Conservation (phyloP, 2,113 vertebrate species). For the Grantiella picta region DNA sequence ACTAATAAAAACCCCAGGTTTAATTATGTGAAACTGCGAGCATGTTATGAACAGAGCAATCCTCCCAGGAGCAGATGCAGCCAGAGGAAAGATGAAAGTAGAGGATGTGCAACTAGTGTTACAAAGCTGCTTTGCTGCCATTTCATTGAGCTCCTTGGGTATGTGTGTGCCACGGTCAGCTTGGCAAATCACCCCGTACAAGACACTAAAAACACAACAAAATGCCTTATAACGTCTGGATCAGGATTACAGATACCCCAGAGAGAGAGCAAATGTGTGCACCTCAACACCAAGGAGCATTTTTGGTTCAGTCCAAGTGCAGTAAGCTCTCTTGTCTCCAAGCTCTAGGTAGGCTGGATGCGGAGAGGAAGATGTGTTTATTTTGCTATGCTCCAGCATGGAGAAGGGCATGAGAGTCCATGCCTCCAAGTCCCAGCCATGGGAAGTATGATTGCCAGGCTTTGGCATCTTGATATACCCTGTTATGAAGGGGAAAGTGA, state of each 20-base stretch:
- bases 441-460: not conserved
- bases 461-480: not conserved
- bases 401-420: not conserved
- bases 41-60: not conserved
- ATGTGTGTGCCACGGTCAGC: rapidly evolving
- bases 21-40: not conserved
- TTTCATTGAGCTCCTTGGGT: not conserved
- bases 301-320: not conserved
- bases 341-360: not conserved
- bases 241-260: not conserved
- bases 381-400: not conserved
- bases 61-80: not conserved
- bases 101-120: not conserved
- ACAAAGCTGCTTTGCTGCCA: not conserved
- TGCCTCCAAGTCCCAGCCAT: not conserved
- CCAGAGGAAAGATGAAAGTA: not conserved
- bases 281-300: not conserved
- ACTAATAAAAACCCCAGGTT: not conserved
- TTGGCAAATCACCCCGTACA: not conserved
- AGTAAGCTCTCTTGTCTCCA: not conserved
- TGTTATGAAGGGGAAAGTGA: not conserved
- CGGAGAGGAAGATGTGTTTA: rapidly evolving
- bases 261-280: not conserved
- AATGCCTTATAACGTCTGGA: not conserved
- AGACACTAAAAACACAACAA: not conserved